These are phyloP conservation scores for Lithophane ornitopus DNA, from an alignment of 2,888 invertebrate species.

Conservation along the genomic window DNA sequence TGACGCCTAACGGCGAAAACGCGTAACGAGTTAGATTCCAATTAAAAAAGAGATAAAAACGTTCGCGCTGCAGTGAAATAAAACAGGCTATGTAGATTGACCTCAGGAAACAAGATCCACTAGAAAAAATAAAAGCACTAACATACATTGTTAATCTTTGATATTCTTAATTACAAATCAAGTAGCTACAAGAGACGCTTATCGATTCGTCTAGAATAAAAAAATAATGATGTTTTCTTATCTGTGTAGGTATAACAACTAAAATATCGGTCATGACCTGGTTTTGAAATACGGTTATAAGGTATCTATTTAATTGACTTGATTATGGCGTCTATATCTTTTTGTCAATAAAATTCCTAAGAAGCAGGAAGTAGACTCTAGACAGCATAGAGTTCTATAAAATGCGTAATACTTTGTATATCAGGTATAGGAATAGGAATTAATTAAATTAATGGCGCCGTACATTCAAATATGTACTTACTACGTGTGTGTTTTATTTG, in stretches of 20 bases:
- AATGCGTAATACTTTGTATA: not conserved
- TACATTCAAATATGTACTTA: not conserved
- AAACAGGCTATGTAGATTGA: not conserved
- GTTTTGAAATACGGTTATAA: conserved; percentile 10
- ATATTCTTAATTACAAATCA: not conserved
- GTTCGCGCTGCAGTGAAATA: not conserved
- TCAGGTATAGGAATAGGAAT: not conserved
- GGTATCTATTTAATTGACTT: conserved; percentile 6
- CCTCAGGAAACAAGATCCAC: not conserved
- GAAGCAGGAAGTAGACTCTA: conserved; percentile 10
- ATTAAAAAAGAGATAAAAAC: not conserved
- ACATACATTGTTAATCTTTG: not conserved
- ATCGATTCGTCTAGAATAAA: conserved; percentile 13
- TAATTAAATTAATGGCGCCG: not conserved
- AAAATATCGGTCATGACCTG: conserved; percentile 15
- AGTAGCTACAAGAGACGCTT: not conserved
- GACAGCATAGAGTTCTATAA: not conserved
- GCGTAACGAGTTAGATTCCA: not conserved
- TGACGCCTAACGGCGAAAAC: too few species aligned
- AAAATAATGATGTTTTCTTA: conserved; percentile 7
- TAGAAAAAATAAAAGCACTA: not conserved
- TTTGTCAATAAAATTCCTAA: not conserved
- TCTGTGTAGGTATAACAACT: conserved; percentile 20
- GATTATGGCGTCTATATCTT: not conserved
- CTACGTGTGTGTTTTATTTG: not conserved